Percentiles rank a stretch among this genome's conserved stretches.
phyloP scores from a whole-genome alignment of 2,113 vertebrate species.

The rat (Rattus norvegicus) region DNA sequence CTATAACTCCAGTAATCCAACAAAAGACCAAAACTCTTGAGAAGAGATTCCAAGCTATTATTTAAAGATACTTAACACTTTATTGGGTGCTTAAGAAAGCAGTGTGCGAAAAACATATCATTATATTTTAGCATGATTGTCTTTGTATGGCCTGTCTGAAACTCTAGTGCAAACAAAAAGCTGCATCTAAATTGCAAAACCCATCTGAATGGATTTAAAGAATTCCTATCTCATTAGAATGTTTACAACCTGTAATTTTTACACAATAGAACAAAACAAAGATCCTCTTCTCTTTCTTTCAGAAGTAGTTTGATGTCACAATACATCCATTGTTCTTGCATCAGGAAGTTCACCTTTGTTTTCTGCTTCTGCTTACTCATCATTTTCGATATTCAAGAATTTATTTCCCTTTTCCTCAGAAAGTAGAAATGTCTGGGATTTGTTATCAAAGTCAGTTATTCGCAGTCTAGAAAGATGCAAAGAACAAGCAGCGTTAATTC shows the following conservation, averaged over 20 bases:
- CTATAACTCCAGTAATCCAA: neutral
- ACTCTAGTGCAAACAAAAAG: neutral
- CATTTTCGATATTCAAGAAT: no score
- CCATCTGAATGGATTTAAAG: neutral
- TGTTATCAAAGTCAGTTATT: neutral
- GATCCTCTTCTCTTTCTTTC: no score
- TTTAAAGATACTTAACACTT: neutral
- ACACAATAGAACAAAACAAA: neutral
- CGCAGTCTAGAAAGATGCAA: slow-evolving; percentile 8
- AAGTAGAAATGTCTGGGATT: neutral
- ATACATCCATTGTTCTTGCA: no score
- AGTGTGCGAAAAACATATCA: neutral
- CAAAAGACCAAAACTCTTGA: neutral
- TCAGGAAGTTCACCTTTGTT: rapidly evolving
- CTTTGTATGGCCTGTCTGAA: neutral
- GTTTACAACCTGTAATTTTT: neutral
- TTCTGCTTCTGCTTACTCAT: neutral
- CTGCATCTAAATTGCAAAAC: neutral
- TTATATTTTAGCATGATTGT: no score
- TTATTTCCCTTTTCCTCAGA: neutral
- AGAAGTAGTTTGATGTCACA: neutral
- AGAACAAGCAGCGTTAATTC: neutral
- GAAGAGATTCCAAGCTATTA: neutral
- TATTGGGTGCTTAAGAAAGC: neutral
- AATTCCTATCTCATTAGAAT: neutral